A percentile compares a stretch with the other conserved stretches of the same genome.
These are phyloP conservation scores for Halocynthia aurantium DNA, from an alignment of 23 tunicate genomes.

Conservation along the genomic window DNA sequence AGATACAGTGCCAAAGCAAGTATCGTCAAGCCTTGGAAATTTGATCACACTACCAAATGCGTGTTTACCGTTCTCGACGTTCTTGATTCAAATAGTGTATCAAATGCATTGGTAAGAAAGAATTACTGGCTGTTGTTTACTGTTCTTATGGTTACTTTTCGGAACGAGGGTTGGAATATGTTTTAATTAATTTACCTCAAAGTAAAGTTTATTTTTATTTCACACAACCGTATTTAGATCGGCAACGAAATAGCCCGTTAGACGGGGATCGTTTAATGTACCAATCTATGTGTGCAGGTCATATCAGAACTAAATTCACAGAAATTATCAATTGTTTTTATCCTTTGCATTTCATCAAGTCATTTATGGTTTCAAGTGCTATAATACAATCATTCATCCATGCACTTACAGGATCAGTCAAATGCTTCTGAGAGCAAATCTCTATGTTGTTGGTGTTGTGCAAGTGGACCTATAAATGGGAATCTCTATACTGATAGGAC, in stretches of 20 bases:
- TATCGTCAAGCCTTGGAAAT: conserved; percentile 44
- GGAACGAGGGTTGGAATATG: too few relatives aligned
- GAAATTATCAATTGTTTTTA: too few relatives aligned
- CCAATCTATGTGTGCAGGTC: too few relatives aligned
- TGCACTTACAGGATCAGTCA: background rate
- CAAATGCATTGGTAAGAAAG: conserved; percentile 31
- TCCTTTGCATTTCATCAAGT: too few relatives aligned
- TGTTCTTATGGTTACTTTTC: too few relatives aligned
- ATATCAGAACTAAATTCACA: too few relatives aligned
- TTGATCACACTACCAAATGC: conserved; percentile 33
- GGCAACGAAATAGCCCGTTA: too few relatives aligned
- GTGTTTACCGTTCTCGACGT: conserved; percentile 43
- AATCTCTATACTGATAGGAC: conserved; percentile 1
- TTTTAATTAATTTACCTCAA: background rate
- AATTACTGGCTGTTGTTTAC: too few relatives aligned
- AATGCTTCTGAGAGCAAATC: background rate
- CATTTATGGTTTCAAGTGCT: too few relatives aligned
- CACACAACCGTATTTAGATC: too few relatives aligned
- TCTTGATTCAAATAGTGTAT: conserved; percentile 26
- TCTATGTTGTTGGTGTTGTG: conserved; percentile 24
- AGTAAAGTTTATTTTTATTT: background rate
- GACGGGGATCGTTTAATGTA: too few relatives aligned
- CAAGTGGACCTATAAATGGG: conserved; percentile 31
- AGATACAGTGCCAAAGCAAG: conserved; percentile 37
- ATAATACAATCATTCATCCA: too few relatives aligned